Evolutionary conservation across 2,888 invertebrate genomes (phyloP).

Genomic region (Ischnura elegans): DNA sequence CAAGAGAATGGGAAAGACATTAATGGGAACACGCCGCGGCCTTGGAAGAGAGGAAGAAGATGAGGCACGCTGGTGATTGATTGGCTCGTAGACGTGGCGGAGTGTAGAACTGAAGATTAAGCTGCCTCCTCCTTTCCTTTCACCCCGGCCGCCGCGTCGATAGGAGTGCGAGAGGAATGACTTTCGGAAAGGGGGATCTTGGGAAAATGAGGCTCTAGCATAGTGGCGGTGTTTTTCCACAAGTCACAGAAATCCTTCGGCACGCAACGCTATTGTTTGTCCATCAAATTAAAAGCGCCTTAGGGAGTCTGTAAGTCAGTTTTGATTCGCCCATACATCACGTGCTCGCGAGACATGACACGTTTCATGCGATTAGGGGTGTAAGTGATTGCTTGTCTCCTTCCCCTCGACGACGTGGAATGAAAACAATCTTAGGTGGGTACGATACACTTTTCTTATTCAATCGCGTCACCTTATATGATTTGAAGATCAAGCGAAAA

Average conservation of each 20-base stretch:
- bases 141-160: no score
- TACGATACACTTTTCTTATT: no score
- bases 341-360: background rate
- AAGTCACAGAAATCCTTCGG: background rate
- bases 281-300: background rate
- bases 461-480: no score
- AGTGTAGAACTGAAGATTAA: background rate
- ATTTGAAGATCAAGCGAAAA: no score
- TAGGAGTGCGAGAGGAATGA: no score
- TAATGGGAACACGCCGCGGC: no score
- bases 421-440: no score
- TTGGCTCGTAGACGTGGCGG: background rate
- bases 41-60: constrained; percentile 17
- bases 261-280: background rate
- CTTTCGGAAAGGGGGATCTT: no score
- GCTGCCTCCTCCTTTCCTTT: background rate
- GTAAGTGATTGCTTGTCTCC: background rate
- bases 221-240: background rate
- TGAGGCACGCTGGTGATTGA: background rate
- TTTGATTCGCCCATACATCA: background rate
- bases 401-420: background rate
- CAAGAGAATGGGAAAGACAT: no score
- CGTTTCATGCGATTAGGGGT: background rate
- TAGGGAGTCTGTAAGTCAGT: background rate
- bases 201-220: background rate